Conservation (phyloP, 1,140 invertebrate species). For the Phortica variegata region DNA sequence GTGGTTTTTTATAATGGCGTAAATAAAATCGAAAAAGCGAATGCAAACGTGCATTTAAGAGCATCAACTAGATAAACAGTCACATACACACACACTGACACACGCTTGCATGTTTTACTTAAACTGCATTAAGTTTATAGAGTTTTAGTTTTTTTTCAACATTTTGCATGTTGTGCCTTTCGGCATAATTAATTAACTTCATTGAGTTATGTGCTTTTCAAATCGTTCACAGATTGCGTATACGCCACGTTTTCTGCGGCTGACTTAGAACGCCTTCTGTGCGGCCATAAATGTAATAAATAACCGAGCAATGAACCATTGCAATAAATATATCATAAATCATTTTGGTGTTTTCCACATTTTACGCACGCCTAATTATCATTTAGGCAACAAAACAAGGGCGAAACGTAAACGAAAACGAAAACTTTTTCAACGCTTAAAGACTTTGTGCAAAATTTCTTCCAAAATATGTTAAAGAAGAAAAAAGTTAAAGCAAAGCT, state of each 20-base stretch:
- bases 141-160: not conserved
- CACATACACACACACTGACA: not conserved
- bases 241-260: conserved; percentile 2
- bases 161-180: conserved; percentile 2
- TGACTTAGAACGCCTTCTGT: no score
- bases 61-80: not conserved
- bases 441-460: no score
- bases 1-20: conserved; percentile 23
- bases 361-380: conserved; percentile 38
- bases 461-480: no score
- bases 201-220: not conserved
- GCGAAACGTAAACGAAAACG: no score
- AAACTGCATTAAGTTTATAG: not conserved
- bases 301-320: conserved; percentile 30
- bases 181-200: conserved; percentile 6
- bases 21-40: conserved; percentile 1
- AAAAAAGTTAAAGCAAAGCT: no score
- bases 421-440: no score
- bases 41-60: conserved; percentile 5
- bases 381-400: no score
- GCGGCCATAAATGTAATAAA: no score
- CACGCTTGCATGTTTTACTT: not conserved
- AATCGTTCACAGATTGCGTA: conserved; percentile 3
- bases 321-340: conserved; percentile 34
- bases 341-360: conserved; percentile 24